These are phyloP conservation scores for Furcifer pardalis DNA, from an alignment of 2,797 vertebrate genomes.

Conservation along the genomic window DNA sequence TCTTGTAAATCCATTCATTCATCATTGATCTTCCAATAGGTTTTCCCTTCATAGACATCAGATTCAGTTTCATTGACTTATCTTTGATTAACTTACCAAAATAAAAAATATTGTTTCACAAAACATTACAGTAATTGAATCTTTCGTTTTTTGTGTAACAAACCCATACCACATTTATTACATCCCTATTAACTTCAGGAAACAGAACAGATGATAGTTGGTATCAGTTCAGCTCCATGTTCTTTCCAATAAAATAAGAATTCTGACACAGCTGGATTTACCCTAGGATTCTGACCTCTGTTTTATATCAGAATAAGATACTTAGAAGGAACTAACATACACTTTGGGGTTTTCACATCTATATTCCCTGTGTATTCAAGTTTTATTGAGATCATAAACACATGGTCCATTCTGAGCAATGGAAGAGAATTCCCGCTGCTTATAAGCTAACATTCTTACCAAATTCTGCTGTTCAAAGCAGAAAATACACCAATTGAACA, in stretches of 20 bases:
- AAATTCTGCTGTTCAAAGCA: slow-evolving; percentile 7
- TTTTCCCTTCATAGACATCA: neutral
- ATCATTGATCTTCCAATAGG: neutral
- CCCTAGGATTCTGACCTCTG: neutral
- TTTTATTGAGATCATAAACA: slow-evolving; percentile 3
- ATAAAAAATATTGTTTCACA: neutral
- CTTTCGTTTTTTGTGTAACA: neutral
- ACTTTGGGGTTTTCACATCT: neutral
- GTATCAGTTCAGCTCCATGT: neutral
- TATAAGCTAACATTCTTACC: neutral
- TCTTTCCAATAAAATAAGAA: neutral
- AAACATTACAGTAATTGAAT: neutral
- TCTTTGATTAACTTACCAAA: neutral
- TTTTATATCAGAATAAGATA: slow-evolving; percentile 7
- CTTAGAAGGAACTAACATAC: neutral
- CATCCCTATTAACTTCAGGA: neutral
- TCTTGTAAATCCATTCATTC: neutral
- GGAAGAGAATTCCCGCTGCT: neutral
- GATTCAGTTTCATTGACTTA: slow-evolving; percentile 9
- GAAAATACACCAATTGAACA: neutral
- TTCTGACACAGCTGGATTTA: neutral
- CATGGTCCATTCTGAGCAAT: neutral
- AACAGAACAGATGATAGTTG: neutral
- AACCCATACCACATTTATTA: neutral
- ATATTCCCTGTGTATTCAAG: neutral